Conservation (phyloP, 2,113 vertebrate genomes). For the Eudyptes chrysolophus region DNA sequence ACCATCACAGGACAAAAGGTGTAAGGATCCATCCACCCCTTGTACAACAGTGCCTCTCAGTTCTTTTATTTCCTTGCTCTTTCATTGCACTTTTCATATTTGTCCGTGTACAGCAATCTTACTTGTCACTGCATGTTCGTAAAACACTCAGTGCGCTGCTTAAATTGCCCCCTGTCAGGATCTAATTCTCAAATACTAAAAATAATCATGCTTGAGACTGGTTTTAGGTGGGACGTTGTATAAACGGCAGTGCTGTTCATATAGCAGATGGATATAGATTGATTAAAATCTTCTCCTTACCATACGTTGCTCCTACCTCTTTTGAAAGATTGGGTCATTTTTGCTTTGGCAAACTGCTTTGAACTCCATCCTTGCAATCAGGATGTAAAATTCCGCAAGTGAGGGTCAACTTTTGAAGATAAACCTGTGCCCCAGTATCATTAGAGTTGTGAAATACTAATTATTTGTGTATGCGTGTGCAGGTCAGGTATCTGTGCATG, state of each 20-base stretch:
- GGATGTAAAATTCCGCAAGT: conserved; percentile 8
- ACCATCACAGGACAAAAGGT: background rate
- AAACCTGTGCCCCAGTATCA: background rate
- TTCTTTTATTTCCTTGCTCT: background rate
- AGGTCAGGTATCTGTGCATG: background rate
- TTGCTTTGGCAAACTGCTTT: background rate
- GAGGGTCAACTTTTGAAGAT: background rate
- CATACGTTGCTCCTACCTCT: background rate
- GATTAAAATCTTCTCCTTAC: background rate
- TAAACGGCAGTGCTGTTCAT: background rate
- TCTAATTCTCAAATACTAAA: conserved; percentile 43
- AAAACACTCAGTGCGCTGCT: background rate
- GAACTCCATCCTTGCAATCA: background rate
- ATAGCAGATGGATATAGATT: background rate
- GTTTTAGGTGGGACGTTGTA: background rate
- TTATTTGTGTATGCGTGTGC: background rate
- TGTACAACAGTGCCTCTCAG: background rate
- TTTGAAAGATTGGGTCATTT: background rate
- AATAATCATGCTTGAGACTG: background rate
- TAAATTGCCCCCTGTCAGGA: background rate
- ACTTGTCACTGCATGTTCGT: conserved; percentile 13
- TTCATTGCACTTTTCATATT: conserved; percentile 2
- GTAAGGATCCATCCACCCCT: background rate
- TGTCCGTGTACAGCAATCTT: background rate
- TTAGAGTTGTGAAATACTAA: background rate